Percentiles rank a stretch among this genome's conserved stretches.
phyloP scores from a whole-genome alignment of 2,888 invertebrate species.

The Coecobrya sp. region DNA sequence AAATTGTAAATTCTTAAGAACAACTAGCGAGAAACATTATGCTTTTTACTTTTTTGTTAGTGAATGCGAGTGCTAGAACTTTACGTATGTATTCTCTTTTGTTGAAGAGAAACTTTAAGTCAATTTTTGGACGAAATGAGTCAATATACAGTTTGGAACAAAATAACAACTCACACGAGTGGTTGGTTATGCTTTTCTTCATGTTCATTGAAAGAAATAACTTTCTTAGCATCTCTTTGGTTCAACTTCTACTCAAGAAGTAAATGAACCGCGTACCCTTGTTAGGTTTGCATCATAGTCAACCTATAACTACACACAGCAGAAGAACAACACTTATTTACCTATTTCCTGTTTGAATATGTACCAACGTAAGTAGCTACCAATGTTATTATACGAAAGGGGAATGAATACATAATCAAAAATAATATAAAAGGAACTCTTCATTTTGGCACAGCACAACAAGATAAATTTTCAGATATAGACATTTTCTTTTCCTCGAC shows the following conservation, averaged over 20 bases:
- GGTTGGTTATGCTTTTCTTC: not conserved
- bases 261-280: slow-evolving; percentile 19
- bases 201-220: not conserved
- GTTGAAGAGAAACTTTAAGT: not conserved
- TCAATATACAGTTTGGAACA: not conserved
- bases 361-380: not conserved
- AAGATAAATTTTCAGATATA: slow-evolving; percentile 50
- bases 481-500: not conserved
- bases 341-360: not conserved
- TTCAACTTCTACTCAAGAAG: not conserved
- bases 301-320: not conserved
- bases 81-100: not conserved
- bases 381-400: not conserved
- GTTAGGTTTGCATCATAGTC: not conserved
- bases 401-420: not conserved
- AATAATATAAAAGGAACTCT: not conserved
- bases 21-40: too few relatives aligned
- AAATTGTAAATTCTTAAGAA: not conserved
- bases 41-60: too few relatives aligned
- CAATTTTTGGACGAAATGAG: not conserved
- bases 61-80: not conserved
- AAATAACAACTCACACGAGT: not conserved
- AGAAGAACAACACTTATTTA: not conserved
- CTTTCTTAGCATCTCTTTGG: not conserved
- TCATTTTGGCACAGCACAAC: slow-evolving; percentile 26